phyloP scores from a whole-genome alignment of 2,888 invertebrate genomes.

The Polymixis lichenea region DNA sequence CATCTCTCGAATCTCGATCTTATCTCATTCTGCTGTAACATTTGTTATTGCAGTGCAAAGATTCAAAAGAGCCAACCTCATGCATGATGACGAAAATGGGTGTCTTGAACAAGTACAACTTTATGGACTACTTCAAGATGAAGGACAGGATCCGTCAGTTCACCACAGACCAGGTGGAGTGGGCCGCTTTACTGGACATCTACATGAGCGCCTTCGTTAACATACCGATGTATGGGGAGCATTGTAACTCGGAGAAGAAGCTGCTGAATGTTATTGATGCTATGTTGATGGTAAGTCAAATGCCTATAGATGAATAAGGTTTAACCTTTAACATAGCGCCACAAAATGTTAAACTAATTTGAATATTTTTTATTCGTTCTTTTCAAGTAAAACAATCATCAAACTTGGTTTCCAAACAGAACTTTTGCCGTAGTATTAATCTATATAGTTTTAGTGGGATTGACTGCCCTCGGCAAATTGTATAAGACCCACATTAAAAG shows the following conservation, averaged over 20 bases:
- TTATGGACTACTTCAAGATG: slow-evolving; percentile 85
- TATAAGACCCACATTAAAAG: background rate
- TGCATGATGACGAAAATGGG: slow-evolving; percentile 83
- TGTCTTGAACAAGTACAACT: slow-evolving; percentile 81
- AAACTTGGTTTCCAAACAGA: background rate
- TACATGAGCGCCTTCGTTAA: slow-evolving; percentile 75
- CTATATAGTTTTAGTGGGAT: too few relatives aligned
- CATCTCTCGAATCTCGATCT: too few relatives aligned
- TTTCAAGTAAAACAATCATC: background rate
- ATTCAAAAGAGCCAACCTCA: slow-evolving; percentile 74
- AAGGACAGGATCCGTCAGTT: slow-evolving; percentile 79
- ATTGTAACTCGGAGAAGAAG: slow-evolving; percentile 83
- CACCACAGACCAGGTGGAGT: slow-evolving; percentile 64
- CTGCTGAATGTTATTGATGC: slow-evolving; percentile 83
- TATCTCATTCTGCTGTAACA: background rate
- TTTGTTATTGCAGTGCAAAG: slow-evolving; percentile 77
- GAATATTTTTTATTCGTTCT: too few relatives aligned
- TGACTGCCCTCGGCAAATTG: background rate
- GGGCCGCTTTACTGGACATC: slow-evolving; percentile 69
- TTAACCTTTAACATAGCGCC: too few relatives aligned
- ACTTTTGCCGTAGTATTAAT: background rate
- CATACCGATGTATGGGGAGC: slow-evolving; percentile 76
- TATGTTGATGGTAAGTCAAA: slow-evolving; percentile 81
- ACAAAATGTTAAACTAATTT: too few relatives aligned
- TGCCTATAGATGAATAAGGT: background rate